phyloP scores from a whole-genome alignment of 2,797 vertebrate species.

The Alectoris magna region DNA sequence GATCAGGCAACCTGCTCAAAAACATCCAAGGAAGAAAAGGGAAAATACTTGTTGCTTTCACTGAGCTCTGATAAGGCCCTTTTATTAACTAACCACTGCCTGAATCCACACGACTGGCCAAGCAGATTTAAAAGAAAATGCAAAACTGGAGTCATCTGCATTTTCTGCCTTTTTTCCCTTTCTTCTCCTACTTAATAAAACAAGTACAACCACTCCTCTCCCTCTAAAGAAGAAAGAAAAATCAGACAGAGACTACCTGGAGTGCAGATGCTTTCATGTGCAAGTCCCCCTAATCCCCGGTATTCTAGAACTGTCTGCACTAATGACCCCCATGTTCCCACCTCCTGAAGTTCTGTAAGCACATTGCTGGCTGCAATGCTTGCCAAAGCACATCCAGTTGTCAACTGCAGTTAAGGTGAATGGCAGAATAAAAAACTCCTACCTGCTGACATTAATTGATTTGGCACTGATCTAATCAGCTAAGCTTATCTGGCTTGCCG shows the following conservation, averaged over 20 bases:
- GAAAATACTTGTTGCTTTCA: not conserved
- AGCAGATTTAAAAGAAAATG: not conserved
- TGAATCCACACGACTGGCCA: not conserved
- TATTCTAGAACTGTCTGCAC: constrained; percentile 41
- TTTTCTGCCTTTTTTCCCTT: fast-evolving
- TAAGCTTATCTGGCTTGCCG: constrained; percentile 11
- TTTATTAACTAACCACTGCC: not conserved
- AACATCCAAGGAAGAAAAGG: not conserved
- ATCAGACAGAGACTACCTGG: constrained; percentile 11
- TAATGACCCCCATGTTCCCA: constrained; percentile 11
- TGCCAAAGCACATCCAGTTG: constrained; percentile 60
- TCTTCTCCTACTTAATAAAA: not conserved
- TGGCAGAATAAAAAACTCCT: constrained; percentile 58
- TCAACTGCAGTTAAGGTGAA: constrained; percentile 61
- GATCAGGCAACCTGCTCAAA: not conserved
- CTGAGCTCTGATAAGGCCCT: not conserved
- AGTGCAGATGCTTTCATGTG: not conserved
- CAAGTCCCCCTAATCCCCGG: not conserved
- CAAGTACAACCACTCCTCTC: not conserved
- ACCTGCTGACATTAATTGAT: constrained; percentile 31
- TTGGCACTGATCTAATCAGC: constrained; percentile 61
- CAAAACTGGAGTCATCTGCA: not conserved
- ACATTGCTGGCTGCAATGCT: constrained; percentile 19
- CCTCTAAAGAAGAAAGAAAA: constrained; percentile 4
- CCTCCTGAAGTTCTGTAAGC: constrained; percentile 26